These are phyloP conservation scores for Smutsia gigantea DNA, from an alignment of 2,797 vertebrate genomes.

Conservation along the genomic window DNA sequence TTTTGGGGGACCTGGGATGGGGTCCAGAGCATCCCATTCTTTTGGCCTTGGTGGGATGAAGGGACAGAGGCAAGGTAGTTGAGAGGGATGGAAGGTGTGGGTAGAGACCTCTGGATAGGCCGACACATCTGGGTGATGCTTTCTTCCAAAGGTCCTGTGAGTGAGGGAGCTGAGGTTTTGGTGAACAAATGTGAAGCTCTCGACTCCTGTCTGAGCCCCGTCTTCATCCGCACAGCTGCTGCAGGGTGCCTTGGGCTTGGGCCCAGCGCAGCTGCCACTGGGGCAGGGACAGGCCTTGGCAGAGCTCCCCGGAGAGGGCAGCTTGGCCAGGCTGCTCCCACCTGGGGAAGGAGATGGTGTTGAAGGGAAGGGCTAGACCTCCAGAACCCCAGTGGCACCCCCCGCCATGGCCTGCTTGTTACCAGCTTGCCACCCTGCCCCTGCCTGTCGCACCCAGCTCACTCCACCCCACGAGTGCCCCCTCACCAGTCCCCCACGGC, in stretches of 20 bases:
- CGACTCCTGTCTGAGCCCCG: neutral
- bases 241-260: conserved; percentile 59
- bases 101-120: neutral
- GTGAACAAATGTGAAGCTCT: neutral
- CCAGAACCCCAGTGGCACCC: neutral
- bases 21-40: neutral
- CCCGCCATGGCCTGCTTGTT: neutral
- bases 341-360: conserved; percentile 49
- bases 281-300: conserved; percentile 66
- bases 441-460: neutral
- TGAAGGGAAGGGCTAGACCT: neutral
- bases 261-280: conserved; percentile 76
- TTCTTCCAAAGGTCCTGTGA: neutral
- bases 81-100: neutral
- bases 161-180: neutral
- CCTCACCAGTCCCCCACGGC: conserved; percentile 75
- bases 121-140: neutral
- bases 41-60: neutral
- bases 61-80: neutral
- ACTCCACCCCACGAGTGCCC: neutral
- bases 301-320: conserved; percentile 55
- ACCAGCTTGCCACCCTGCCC: accelerated
- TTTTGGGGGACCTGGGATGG: neutral
- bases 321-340: conserved; percentile 80
- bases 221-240: conserved; percentile 54